A percentile compares a stretch with the other conserved stretches of the same genome.
Conservation (phyloP, 2,888 invertebrate genomes). For the Morpho deidamia region DNA sequence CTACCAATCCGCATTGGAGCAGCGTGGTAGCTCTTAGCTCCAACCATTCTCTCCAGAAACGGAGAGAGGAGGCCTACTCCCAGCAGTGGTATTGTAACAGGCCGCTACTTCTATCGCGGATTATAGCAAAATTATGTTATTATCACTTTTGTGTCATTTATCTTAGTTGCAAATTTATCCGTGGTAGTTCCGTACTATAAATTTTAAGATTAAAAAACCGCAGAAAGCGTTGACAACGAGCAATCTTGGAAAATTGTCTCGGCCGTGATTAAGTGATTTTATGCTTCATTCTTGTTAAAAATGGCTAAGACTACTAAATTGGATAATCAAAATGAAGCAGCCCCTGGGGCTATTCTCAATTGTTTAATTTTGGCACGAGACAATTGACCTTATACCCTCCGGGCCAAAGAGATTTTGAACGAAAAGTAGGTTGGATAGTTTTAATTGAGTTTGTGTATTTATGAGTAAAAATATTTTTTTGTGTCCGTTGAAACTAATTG, state of each 20-base stretch:
- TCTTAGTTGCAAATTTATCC: not conserved
- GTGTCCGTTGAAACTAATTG: too few relatives aligned
- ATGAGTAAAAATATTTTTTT: too few relatives aligned
- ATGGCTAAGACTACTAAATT: conserved; percentile 10
- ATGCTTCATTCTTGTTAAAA: conserved; percentile 7
- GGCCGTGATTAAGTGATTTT: conserved; percentile 11
- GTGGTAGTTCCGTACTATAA: not conserved
- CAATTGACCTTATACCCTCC: not conserved
- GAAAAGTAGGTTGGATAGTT: not conserved
- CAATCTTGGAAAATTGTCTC: conserved; percentile 8
- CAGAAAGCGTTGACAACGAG: conserved; percentile 7
- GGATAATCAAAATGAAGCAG: conserved; percentile 10
- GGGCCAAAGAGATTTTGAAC: not conserved
- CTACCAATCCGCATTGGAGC: too few relatives aligned
- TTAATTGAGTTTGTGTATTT: too few relatives aligned
- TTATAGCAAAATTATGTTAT: too few relatives aligned
- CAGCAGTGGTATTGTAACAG: too few relatives aligned
- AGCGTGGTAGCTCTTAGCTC: too few relatives aligned
- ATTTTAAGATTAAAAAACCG: not conserved
- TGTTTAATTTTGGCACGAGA: not conserved
- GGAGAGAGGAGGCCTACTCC: too few relatives aligned
- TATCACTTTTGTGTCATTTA: not conserved
- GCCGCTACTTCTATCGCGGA: too few relatives aligned
- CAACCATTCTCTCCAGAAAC: too few relatives aligned
- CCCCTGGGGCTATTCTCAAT: conserved; percentile 3